A percentile compares a stretch with the other conserved stretches of the same genome.
phyloP scores from a whole-genome alignment of 2,888 invertebrate genomes.

The Eupithecia centaureata region DNA sequence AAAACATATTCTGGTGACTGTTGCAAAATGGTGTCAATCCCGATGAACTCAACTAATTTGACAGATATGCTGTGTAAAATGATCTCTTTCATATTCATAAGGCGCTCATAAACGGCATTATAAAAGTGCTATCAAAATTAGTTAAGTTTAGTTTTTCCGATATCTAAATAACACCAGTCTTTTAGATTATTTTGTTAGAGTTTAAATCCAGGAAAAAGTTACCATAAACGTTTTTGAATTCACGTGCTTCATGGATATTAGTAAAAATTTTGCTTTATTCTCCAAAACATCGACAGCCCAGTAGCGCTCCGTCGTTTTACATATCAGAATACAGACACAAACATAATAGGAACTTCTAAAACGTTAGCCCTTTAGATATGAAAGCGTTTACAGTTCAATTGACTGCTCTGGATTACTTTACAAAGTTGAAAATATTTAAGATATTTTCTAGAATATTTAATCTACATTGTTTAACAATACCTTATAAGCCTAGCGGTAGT shows the following conservation, averaged over 20 bases:
- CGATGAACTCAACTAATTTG: no score
- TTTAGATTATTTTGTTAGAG: background rate
- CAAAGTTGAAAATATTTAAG: background rate
- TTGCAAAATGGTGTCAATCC: no score
- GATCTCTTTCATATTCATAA: no score
- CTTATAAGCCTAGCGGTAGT: no score
- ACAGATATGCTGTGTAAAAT: no score
- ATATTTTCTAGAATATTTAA: background rate
- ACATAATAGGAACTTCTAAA: slow-evolving; percentile 27
- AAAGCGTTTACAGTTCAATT: slow-evolving; percentile 9
- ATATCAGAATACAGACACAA: slow-evolving; percentile 35
- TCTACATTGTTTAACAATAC: no score
- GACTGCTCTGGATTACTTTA: background rate
- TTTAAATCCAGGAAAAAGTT: background rate
- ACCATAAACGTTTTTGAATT: background rate
- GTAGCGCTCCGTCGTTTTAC: slow-evolving; percentile 23
- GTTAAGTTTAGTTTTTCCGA: no score
- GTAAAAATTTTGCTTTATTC: slow-evolving; percentile 39
- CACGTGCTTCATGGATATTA: background rate
- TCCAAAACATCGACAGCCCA: slow-evolving; percentile 28
- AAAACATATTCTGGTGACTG: background rate
- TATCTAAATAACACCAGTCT: no score
- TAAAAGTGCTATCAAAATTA: no score
- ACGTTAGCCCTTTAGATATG: slow-evolving; percentile 13
- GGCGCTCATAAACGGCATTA: no score